phyloP scores from a whole-genome alignment of 2,113 vertebrate genomes.

The Grus americana region DNA sequence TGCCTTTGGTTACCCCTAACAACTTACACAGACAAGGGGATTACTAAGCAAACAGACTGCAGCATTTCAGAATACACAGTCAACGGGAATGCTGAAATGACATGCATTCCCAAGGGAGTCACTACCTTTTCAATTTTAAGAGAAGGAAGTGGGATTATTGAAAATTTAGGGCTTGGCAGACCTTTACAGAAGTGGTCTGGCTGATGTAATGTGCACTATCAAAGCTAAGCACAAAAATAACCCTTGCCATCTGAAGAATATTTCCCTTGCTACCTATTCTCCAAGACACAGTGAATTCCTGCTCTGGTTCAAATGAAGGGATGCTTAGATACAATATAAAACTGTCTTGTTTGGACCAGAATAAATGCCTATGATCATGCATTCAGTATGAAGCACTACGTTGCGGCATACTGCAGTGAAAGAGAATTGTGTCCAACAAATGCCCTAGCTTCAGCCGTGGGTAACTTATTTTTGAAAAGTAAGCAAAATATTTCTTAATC shows the following conservation, averaged over 20 bases:
- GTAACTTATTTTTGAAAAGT: background rate
- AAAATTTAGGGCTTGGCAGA: slow-evolving; percentile 50
- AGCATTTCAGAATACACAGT: slow-evolving; percentile 65
- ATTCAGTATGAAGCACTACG: background rate
- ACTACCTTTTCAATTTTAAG: slow-evolving; percentile 64
- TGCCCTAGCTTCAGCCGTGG: background rate
- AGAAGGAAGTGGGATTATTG: slow-evolving; percentile 72
- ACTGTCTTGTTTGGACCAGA: background rate
- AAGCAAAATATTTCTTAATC: background rate
- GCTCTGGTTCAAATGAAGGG: background rate
- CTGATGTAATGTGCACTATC: background rate
- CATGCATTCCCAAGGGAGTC: slow-evolving; percentile 66
- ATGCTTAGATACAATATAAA: background rate
- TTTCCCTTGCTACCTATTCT: background rate
- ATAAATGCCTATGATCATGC: background rate
- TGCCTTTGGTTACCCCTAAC: slow-evolving; percentile 83
- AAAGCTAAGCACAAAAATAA: slow-evolving; percentile 11
- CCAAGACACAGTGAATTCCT: slow-evolving; percentile 28
- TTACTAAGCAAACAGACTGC: slow-evolving; percentile 76
- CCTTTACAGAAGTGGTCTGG: slow-evolving; percentile 22
- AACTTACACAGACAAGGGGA: slow-evolving; percentile 76
- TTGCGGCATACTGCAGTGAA: background rate
- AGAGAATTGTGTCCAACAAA: background rate
- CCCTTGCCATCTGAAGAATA: background rate
- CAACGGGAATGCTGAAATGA: slow-evolving; percentile 63